Percentiles rank a stretch among this genome's conserved stretches.
Evolutionary conservation across 2,113 vertebrate species (phyloP).

Genomic region (Indicator maculatus): DNA sequence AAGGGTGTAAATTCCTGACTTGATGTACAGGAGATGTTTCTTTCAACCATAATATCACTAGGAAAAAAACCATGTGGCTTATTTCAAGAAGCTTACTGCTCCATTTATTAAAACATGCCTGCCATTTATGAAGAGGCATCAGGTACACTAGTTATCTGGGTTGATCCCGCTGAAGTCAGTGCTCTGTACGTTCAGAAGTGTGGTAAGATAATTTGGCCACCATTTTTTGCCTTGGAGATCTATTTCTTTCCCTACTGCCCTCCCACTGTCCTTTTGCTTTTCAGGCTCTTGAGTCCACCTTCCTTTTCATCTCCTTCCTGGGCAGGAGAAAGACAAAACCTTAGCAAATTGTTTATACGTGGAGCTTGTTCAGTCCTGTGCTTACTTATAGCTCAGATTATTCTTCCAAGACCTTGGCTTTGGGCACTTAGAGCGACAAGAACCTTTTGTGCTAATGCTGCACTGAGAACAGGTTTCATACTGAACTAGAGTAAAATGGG

Average conservation of each 20-base stretch:
- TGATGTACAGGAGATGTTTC: background rate
- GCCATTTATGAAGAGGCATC: background rate
- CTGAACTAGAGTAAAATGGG: background rate
- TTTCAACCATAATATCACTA: background rate
- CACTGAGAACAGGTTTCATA: background rate
- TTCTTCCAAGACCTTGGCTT: background rate
- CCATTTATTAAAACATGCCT: background rate
- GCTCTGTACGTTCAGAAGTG: background rate
- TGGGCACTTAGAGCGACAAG: background rate
- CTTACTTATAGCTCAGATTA: background rate
- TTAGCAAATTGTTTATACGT: background rate
- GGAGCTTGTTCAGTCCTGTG: background rate
- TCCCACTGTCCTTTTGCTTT: background rate
- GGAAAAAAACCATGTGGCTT: background rate
- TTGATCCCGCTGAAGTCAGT: background rate
- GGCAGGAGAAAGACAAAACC: background rate
- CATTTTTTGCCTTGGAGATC: background rate
- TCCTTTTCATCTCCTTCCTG: background rate
- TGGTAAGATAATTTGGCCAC: background rate
- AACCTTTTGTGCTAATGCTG: background rate
- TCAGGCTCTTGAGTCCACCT: background rate
- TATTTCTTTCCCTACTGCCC: background rate
- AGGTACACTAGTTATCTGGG: background rate
- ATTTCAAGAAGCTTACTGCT: background rate
- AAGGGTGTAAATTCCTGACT: background rate